These are phyloP conservation scores for Cosmia pyralina DNA, from an alignment of 2,888 invertebrate genomes.

Conservation along the genomic window DNA sequence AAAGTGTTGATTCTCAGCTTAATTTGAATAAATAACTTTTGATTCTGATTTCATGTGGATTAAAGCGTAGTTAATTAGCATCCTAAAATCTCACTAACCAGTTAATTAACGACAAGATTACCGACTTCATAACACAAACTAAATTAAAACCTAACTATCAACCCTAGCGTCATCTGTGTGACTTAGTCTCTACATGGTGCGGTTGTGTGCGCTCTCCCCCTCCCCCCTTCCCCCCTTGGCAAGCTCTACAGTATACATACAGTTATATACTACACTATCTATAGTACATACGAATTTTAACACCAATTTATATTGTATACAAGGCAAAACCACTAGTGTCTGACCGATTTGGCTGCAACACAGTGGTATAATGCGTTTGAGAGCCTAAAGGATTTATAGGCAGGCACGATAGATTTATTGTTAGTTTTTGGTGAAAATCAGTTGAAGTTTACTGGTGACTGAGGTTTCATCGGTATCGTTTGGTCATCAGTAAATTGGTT, in stretches of 20 bases:
- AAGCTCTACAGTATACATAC: slow-evolving; percentile 52
- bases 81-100: background rate
- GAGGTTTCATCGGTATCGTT: background rate
- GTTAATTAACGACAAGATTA: background rate
- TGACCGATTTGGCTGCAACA: slow-evolving; percentile 77
- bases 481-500: background rate
- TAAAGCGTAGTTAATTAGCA: background rate
- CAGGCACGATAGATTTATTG: slow-evolving; percentile 28
- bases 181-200: slow-evolving; percentile 51
- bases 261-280: slow-evolving; percentile 46
- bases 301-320: slow-evolving; percentile 50
- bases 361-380: slow-evolving; percentile 63
- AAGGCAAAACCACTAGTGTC: slow-evolving; percentile 49
- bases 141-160: slow-evolving; percentile 36
- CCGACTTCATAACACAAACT: background rate
- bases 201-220: slow-evolving; percentile 54
- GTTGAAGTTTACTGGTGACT: slow-evolving; percentile 22
- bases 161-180: slow-evolving; percentile 56
- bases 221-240: slow-evolving; percentile 59
- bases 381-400: slow-evolving; percentile 54
- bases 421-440: slow-evolving; percentile 31
- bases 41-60: background rate
- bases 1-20: no score
- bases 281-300: slow-evolving; percentile 58
- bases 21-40: no score